Evolutionary conservation across 2,888 invertebrate species (phyloP), one percentile per base, ranked within the genome.

Genomic region (Gymnosoma rotundatum): DNA sequence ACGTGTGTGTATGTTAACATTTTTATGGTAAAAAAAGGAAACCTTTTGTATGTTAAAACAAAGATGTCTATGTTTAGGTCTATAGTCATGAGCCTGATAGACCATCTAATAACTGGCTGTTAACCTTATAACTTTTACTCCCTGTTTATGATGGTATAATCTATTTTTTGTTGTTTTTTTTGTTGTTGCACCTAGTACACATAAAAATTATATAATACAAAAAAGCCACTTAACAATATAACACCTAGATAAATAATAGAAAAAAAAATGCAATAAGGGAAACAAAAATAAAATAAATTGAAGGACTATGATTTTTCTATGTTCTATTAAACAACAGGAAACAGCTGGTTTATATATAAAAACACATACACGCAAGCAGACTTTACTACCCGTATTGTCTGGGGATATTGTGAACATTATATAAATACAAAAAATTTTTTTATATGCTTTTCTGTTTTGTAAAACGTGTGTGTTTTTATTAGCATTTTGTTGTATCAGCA

Each of bases 161-260:
- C 64, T 76, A 66, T 70, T 58, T 32, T 38, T 42, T 42, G 42
- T 42, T 42, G 1, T 42, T 42, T 1, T 42, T 42, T 1, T 42
- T 42, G 0, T 32, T 48, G n/a, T 48, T 48, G 16, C 64, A 54
- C 58, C 0, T 45, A 21, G 38, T 10, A 73, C 45, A 69, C 10
- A 7, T 5, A 7, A 6, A 32, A 66, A 25, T 9, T 25, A 56
- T 16, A 8, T 52, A 60, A 25, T 16, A 21, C 1, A 63, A 69
- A 81, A 72, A 78, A 78, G 58, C 32, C 64, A 78, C 82, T 83
- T 78, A 78, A 78, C 79, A 64, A 70, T 70, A 74, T 70, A 74
- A 54, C 83, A 83, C 78, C 83, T 78, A 60, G 45, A 70, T 64
- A 78, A 63, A 78, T 74, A 78, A 67, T 52, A 58, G 25, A 56